Base-by-base conservation (phyloP, 2,797 vertebrate genomes). In the Geotrypetes seraphini region DNA sequence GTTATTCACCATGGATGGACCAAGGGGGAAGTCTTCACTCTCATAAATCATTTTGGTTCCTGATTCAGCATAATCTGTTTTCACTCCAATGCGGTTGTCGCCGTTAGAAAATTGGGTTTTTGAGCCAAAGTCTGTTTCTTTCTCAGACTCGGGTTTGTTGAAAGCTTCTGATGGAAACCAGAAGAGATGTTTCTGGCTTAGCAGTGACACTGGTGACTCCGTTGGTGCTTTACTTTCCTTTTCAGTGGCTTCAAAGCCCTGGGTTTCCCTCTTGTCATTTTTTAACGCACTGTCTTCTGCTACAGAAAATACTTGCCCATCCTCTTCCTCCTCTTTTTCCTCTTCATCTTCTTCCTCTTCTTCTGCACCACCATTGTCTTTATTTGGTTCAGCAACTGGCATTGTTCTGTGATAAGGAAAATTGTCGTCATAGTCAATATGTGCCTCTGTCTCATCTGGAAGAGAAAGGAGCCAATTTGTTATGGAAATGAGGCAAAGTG, bases 361-460 rank as follows among this genome's bases (percentile, higher is more conserved):
- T 43, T 51, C 60, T 26, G 69, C 64, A 14, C 50, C 57, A 12
- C 15, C 30, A 3, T 77, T 67, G n/a, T 39, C 39, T 2, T 68
- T 76, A 37, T 43, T 47, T 12, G 58, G 60, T 22, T 66, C 56
- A 7, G 35, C 33, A 22, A 71, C 3, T 32, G 82, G 57, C 46
- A 81, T 57, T 1, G 80, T 76, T 39, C 73, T 62, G 39, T 80
- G 85, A 20, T 91, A 86, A 0, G 86, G 74, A 39, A 95, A 90
- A 47, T 85, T 86, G 49, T 94, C 91, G 58, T 95, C 91, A 8
- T 94, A 96, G 70, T 97, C 91, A 18, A 92, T 54, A 7, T 88
- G 89, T 19, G 73, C 50, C 48, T 89, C 85, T 0, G 81, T 65
- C 43, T 84, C 76, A 65, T 84, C 92, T 96, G 71, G 37, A 69